phyloP scores from a whole-genome alignment of 2,888 invertebrate genomes.

The Mesoligia furuncula region DNA sequence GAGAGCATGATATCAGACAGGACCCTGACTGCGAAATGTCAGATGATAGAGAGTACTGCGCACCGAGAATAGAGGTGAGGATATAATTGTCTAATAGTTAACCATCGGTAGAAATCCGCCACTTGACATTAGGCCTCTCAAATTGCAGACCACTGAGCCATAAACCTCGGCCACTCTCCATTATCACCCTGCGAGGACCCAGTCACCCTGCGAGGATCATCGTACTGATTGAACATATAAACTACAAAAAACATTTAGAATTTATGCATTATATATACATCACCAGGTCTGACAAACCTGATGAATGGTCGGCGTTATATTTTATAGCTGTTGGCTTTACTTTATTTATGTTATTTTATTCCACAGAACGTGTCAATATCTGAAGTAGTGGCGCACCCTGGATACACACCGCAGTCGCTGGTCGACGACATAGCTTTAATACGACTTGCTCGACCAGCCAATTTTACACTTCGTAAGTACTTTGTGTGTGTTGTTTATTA shows the following conservation, averaged over 20 bases:
- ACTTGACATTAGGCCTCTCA: background rate
- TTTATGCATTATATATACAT: too few relatives aligned
- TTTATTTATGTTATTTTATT: constrained; percentile 28
- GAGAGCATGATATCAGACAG: constrained; percentile 90
- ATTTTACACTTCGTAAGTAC: constrained; percentile 81
- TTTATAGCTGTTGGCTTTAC: background rate
- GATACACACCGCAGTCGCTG: constrained; percentile 81
- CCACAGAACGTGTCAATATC: constrained; percentile 86
- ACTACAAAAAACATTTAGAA: background rate
- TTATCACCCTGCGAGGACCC: background rate
- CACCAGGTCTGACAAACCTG: background rate
- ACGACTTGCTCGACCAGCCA: constrained; percentile 84
- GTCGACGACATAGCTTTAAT: constrained; percentile 91
- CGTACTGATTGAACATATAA: background rate
- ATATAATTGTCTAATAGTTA: constrained; percentile 1
- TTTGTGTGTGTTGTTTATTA: background rate
- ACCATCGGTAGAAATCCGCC: background rate
- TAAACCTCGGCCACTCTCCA: background rate
- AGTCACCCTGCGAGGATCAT: background rate
- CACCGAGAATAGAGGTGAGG: constrained; percentile 75
- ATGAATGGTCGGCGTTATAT: background rate
- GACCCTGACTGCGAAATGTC: constrained; percentile 84
- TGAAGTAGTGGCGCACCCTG: constrained; percentile 86
- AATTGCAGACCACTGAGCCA: background rate
- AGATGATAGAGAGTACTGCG: constrained; percentile 78